A percentile compares a stretch with the other conserved stretches of the same genome.
phyloP scores from a whole-genome alignment of 2,888 invertebrate genomes.

The Mythimna pallens region DNA sequence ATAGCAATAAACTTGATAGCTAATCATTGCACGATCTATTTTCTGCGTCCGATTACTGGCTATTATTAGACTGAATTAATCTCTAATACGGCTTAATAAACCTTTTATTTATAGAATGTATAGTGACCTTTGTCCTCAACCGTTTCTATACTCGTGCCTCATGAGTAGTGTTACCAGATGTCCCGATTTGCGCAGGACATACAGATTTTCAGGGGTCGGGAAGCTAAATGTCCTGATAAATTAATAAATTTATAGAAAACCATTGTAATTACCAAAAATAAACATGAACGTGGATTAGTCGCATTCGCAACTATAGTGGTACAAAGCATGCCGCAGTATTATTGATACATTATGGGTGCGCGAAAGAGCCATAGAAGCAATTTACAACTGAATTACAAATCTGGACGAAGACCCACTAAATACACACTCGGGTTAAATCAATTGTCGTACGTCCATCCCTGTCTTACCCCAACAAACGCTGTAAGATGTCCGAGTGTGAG shows the following conservation, averaged over 20 bases:
- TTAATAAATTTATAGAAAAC: no score
- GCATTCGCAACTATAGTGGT: no score
- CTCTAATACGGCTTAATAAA: neutral
- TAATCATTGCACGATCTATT: neutral
- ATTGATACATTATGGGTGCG: constrained; percentile 89
- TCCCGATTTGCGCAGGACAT: no score
- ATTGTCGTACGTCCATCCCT: constrained; percentile 77
- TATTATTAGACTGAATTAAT: no score
- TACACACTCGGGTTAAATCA: constrained; percentile 89
- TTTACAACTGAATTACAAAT: constrained; percentile 90
- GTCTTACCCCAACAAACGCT: constrained; percentile 43
- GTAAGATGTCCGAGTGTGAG: no score
- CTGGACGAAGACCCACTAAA: constrained; percentile 85
- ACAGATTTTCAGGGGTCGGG: no score
- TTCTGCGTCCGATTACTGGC: neutral
- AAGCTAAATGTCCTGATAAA: no score
- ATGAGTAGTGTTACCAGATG: neutral
- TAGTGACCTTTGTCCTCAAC: neutral
- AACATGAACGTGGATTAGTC: no score
- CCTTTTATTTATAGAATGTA: neutral
- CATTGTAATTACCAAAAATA: no score
- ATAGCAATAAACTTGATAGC: neutral
- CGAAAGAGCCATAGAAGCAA: constrained; percentile 87
- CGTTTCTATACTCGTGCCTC: neutral
- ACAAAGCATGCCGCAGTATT: constrained; percentile 82